Base-by-base conservation (phyloP, 2,113 vertebrate species). In the Forbesichthys agassizii region DNA sequence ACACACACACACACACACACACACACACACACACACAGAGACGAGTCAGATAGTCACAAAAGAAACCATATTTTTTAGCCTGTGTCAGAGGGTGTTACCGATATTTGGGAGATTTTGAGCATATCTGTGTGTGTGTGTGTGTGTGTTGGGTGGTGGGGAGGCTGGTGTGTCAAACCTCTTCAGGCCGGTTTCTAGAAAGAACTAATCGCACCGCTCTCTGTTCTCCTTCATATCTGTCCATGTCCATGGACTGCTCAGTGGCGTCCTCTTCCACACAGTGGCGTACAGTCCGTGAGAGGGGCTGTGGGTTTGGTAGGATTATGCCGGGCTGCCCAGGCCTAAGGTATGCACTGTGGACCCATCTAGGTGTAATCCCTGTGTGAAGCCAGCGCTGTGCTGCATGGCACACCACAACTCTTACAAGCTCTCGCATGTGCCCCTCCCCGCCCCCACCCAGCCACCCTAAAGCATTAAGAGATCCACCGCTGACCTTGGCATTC, bases 351-450 rank as follows among this genome's bases (percentile, higher is more conserved):
- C 72, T 81, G 82, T 87, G 81, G 81, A 87, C 81, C 85, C 69
- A 80, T 86, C 77, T 68, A 76, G 70, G 85, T 85, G 85, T 87
- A 88, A 90, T 87, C 80, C 82, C 67, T 71, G 68, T 78, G 82
- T 80, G 82, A 86, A 84, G 83, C 83, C 75, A 67, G 73, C 71
- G 68, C 79, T 58, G 66, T 62, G 62, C 58, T 67, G 65, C 68
- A 73, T 74, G 61, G 60, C 61, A 67, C 64, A 83, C 71, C 78
- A 67, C 71, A 71, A 66, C 68, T 64, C 52, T 76, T 72, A 75
- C 78, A 82, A 60, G 80, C 69, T 71, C 55, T 54, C 83, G 2
- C 54, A 75, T 71, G 81, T 27, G 20, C 20, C 20, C 20, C 20
- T 20, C 20, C 20, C 20, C 20, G 1, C 20, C 20, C 20, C 27